Evolutionary conservation across 1,140 invertebrate species (phyloP), one percentile per base, ranked within the genome.

Genomic region (Procambarus virginalis): DNA sequence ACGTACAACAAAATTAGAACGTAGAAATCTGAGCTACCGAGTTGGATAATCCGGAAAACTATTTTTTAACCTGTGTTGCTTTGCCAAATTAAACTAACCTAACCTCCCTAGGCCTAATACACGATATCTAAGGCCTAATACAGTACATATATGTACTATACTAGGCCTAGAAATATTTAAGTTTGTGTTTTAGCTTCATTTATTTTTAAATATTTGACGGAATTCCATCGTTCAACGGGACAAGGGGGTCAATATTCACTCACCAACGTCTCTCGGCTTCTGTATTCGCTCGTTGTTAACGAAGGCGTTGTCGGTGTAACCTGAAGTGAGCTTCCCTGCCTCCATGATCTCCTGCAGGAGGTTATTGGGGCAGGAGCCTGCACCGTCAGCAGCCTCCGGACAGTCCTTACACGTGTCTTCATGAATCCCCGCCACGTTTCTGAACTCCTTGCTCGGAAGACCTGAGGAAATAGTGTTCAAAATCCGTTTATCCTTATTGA

Each of bases 331-430:
- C 5, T 78, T 85, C n/a, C 48, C 55, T 3, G 64, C 2, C 2
- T 68, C 81, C 6, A 87, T 5, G 3, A 91, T 73, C 20, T 51
- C 88, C 55, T 84, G 51, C 45, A 89, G 81, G 1, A 89, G 55
- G 70, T 91, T 91, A 12, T 91, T 34, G 5, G 34, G 76, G 68
- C 88, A 90, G 70, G 91, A 76, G 4, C 81, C 82, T 2, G 34
- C 58, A 2, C 79, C 84, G 9, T 79, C 84, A 22, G 60, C 91
- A 2, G 48, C 78, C 20, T 75, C 51, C 3, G 60, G 78, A 34
- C 86, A 86, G 85, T 91, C 84, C 49, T 73, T 45, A 80, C 90
- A 89, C 34, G 83, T 88, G 45, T 77, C 73, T 34, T 85, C 80
- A 20, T 75, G 12, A 46, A 81, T 48, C 10, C 46, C 46, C 4